Conservation (phyloP, 2,113 vertebrate species). For the Varanus komodoensis region DNA sequence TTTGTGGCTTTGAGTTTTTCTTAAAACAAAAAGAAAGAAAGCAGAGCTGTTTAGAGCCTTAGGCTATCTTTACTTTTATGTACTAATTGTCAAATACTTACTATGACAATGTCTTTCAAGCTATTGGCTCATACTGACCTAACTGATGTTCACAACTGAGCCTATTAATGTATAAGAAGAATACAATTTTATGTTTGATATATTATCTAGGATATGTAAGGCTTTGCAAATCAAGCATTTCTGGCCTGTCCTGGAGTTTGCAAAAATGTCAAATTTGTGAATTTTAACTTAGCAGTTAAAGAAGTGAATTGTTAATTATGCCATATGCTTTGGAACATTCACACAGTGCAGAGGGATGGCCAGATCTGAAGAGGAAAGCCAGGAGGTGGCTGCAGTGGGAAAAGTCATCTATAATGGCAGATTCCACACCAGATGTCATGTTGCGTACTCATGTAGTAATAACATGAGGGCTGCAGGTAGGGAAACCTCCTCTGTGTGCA, state of each 20-base stretch:
- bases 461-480: not conserved
- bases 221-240: not conserved
- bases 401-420: not conserved
- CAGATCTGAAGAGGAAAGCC: slow-evolving; percentile 1
- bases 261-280: not conserved
- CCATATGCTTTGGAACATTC: rapidly evolving
- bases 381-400: not conserved
- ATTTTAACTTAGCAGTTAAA: slow-evolving; percentile 1
- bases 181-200: not conserved
- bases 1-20: not conserved
- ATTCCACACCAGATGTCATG: not conserved
- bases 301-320: not conserved
- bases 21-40: not conserved
- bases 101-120: not conserved
- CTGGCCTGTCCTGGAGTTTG: not conserved
- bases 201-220: not conserved
- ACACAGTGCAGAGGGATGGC: not conserved
- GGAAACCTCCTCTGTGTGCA: not conserved
- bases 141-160: not conserved
- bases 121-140: too few relatives aligned
- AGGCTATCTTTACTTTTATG: not conserved
- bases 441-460: not conserved
- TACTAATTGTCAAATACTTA: not conserved
- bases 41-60: not conserved
- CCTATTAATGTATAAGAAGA: not conserved